Evolutionary conservation across 37 sponge, comb jelly and placozoan genomes (phyloP), one percentile per base, ranked within the genome.

Genomic region (Eunapius fragilis): DNA sequence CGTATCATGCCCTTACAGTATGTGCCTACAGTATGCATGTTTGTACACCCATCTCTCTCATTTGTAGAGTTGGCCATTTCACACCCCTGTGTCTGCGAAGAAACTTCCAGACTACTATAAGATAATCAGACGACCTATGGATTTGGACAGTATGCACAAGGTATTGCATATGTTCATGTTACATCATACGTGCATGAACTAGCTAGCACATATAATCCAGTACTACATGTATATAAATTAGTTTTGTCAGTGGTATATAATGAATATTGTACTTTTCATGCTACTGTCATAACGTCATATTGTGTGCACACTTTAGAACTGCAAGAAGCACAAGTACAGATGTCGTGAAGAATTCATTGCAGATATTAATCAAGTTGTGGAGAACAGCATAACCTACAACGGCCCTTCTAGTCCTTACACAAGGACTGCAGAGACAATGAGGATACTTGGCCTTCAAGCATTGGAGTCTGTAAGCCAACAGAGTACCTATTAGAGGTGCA

Each of bases 61-160:
- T 77, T 71, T 32, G 80, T 31, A 97, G 98, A 86, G 96, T 2
- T 80, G 87, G 70, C 86, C 88, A 0, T 98, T 98, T 69, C 94
- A 96, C 86, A 72, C 86, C 33, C 97, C 98, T 70, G 98, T 98
- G 67, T 82, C 89, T 3, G 88, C 91, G 41, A 94, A 94, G 86
- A 91, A 96, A 72, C 85, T 96, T 28, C 96, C 98, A n/a, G 96
- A 96, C 85, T 98, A 98, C 82, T 88, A 98, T 84, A 92, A 86
- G 68, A 82, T 94, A 47, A 90, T 98, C 24, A 87, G 81, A 4
- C 45, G 70, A 26, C 93, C 98, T 12, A 98, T 98, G 98, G 96
- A 98, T 71, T 87, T 98, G 25, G 89, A 94, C 30, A 92, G 93
- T 30, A 93, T 98, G 89, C 85, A 81, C 31, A 93, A 92, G 89